phyloP scores from a whole-genome alignment of 2,797 vertebrate genomes.

The Meda fulgida region DNA sequence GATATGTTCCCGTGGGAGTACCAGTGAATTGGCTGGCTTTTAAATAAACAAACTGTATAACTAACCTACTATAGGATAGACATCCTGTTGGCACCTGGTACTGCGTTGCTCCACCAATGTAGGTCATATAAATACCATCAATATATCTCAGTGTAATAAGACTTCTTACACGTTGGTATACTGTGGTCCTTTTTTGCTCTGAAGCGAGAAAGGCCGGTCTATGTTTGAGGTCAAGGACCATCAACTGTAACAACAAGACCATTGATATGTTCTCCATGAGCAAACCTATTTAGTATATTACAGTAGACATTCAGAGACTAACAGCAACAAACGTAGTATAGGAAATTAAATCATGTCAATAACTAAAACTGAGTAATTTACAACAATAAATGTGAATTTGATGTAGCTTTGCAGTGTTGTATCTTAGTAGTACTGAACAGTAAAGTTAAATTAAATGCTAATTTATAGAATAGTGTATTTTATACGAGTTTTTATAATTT shows the following conservation, averaged over 20 bases:
- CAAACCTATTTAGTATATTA: background rate
- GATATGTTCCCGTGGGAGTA: conserved; percentile 63
- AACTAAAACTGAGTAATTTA: background rate
- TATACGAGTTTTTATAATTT: background rate
- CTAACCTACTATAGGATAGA: background rate
- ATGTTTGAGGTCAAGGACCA: background rate
- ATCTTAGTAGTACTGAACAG: background rate
- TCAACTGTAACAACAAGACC: background rate
- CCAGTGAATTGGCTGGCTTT: background rate
- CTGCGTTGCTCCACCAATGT: background rate
- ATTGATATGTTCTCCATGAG: background rate
- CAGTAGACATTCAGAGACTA: background rate
- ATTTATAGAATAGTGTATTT: background rate
- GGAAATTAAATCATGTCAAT: background rate
- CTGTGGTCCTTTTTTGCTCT: background rate
- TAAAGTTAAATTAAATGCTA: background rate
- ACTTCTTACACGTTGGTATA: background rate
- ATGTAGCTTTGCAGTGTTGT: background rate
- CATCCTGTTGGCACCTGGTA: background rate
- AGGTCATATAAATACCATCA: conserved; percentile 10
- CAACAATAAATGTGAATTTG: background rate
- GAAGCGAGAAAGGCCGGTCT: background rate
- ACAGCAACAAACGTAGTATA: background rate
- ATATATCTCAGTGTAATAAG: background rate
- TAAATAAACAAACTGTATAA: background rate